Evolutionary conservation across 2,113 vertebrate species (phyloP).

Genomic region (Sorex araneus): DNA sequence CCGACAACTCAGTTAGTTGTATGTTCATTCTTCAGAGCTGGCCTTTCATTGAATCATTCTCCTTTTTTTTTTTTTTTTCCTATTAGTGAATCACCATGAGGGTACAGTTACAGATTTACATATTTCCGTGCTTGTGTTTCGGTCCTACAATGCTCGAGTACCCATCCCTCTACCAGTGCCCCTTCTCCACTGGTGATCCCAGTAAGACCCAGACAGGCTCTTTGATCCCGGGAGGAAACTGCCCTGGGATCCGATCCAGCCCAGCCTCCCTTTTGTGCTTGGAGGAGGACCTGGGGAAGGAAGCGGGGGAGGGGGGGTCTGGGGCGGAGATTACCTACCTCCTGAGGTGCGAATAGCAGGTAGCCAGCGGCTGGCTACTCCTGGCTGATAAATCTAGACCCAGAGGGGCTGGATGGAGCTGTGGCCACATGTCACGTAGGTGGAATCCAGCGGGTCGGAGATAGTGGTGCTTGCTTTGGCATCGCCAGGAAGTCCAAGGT

Average conservation of each 20-base stretch:
- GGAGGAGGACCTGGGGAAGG: neutral
- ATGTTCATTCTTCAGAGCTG: neutral
- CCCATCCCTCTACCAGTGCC: too few species aligned
- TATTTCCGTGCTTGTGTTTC: too few species aligned
- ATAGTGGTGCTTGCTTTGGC: conserved; percentile 23
- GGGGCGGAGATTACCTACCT: neutral
- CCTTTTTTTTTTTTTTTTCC: too few species aligned
- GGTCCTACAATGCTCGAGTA: too few species aligned
- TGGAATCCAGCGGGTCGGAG: neutral
- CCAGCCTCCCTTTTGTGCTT: too few species aligned
- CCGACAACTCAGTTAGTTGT: too few species aligned
- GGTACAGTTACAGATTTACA: too few species aligned
- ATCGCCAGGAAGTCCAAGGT: neutral
- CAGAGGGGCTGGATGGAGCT: neutral
- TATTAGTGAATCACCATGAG: too few species aligned
- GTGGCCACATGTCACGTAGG: neutral
- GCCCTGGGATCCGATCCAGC: too few species aligned
- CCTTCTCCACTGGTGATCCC: too few species aligned
- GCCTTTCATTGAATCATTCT: neutral
- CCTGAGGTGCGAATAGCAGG: neutral
- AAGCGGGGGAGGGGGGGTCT: neutral
- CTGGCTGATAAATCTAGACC: neutral
- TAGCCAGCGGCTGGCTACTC: neutral
- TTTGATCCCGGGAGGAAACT: neutral
- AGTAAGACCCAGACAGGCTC: neutral